Conservation (phyloP, 2,888 invertebrate species). For the Thera britannica region DNA sequence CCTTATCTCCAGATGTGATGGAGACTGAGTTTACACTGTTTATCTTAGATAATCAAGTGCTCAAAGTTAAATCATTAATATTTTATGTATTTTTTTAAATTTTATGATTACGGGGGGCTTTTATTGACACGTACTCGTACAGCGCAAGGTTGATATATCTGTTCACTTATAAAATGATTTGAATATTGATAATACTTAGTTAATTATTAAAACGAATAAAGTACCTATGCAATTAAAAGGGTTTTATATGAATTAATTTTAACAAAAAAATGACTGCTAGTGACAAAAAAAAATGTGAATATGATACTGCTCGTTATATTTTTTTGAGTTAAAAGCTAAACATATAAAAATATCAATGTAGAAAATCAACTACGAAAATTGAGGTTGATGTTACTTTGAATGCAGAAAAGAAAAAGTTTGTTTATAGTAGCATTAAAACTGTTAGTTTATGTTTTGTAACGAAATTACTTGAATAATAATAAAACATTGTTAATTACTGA, state of each 20-base stretch:
- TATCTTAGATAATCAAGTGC: neutral
- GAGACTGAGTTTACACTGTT: constrained; percentile 53
- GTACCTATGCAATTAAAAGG: too few relatives aligned
- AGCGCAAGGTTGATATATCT: too few relatives aligned
- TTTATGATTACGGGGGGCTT: too few relatives aligned
- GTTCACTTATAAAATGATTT: too few relatives aligned
- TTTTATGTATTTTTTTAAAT: neutral
- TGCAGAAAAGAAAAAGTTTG: constrained; percentile 9
- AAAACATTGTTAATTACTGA: constrained; percentile 9
- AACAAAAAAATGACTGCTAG: too few relatives aligned
- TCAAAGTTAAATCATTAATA: neutral
- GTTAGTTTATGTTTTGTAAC: constrained; percentile 31
- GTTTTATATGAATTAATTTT: too few relatives aligned
- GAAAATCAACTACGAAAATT: constrained; percentile 7
- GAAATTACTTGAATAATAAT: constrained; percentile 27
- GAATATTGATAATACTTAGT: too few relatives aligned
- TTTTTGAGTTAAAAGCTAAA: neutral
- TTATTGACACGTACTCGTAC: too few relatives aligned
- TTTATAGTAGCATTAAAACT: constrained; percentile 25
- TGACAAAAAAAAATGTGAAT: too few relatives aligned
- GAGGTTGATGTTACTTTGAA: constrained; percentile 5
- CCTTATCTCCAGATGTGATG: constrained; percentile 59
- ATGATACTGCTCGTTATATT: too few relatives aligned
- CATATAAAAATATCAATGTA: neutral
- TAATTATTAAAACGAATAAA: too few relatives aligned